A percentile compares a stretch with the other conserved stretches of the same genome.
Evolutionary conservation across 2,797 vertebrate genomes (phyloP).

Genomic region (Amniataba percoides): DNA sequence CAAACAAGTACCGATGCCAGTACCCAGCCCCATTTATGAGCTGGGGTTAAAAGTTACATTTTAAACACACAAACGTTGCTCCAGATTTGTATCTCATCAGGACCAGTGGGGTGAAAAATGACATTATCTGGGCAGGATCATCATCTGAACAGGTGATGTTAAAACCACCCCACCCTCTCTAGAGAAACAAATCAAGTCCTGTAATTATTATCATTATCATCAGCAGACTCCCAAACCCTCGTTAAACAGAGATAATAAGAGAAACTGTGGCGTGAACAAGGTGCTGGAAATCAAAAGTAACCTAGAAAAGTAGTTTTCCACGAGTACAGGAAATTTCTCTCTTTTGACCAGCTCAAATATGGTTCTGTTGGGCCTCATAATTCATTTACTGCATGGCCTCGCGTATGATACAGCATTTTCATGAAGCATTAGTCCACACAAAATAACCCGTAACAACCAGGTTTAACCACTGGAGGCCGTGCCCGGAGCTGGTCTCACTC

Average conservation of each 20-base stretch:
- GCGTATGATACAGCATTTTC: not conserved
- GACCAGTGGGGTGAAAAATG: no score
- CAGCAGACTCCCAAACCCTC: not conserved
- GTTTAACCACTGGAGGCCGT: not conserved
- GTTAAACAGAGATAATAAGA: not conserved
- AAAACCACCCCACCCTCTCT: no score
- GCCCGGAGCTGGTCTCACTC: slow-evolving; percentile 17
- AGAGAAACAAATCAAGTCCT: no score
- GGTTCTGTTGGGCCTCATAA: not conserved
- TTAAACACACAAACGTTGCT: no score
- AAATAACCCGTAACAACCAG: not conserved
- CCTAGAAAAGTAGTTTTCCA: not conserved
- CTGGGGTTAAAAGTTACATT: no score
- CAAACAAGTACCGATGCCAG: no score
- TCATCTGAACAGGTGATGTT: no score
- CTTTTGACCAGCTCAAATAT: not conserved
- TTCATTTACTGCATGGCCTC: not conserved
- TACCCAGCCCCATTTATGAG: no score
- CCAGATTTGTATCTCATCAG: no score
- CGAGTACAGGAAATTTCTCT: not conserved
- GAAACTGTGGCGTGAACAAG: not conserved
- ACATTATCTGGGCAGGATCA: no score
- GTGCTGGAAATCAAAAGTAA: not conserved
- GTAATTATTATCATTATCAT: no score
- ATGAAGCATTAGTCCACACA: not conserved